These are phyloP conservation scores for Odontomachus brunneus DNA, from an alignment of 1,140 invertebrate species.

Conservation along the genomic window DNA sequence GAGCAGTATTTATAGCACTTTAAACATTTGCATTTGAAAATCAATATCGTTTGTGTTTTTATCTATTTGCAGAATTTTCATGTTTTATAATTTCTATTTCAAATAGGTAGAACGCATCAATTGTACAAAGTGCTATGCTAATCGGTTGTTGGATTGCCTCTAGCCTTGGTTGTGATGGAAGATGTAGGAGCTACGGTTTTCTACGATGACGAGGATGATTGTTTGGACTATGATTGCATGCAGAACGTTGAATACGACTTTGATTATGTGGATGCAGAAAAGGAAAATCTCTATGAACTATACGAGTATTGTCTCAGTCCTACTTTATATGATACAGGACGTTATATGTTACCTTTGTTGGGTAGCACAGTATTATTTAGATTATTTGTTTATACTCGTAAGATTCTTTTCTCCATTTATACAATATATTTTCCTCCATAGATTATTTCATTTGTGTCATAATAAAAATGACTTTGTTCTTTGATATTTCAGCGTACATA, in stretches of 20 bases:
- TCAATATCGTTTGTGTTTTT: neutral
- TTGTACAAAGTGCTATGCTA: conserved; percentile 26
- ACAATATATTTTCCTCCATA: neutral
- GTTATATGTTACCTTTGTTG: conserved; percentile 78
- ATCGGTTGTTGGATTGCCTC: conserved; percentile 20
- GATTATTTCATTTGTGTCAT: neutral
- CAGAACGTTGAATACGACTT: conserved; percentile 76
- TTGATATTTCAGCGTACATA: conserved; percentile 69
- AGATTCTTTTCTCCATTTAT: conserved; percentile 53
- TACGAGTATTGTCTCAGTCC: conserved; percentile 79
- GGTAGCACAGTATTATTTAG: conserved; percentile 76
- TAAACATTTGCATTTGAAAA: too few relatives aligned
- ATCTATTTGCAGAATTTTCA: neutral
- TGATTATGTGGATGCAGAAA: conserved; percentile 75
- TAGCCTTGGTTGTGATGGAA: conserved; percentile 57
- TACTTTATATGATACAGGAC: conserved; percentile 77
- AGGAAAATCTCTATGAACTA: conserved; percentile 76
- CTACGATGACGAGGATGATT: conserved; percentile 78
- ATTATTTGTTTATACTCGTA: conserved; percentile 76
- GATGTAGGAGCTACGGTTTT: conserved; percentile 71
- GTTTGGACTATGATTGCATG: conserved; percentile 72
- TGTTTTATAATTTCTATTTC: neutral
- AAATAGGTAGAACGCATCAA: conserved; percentile 16
- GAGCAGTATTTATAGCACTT: too few relatives aligned
- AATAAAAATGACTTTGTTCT: conserved; percentile 19